Evolutionary conservation across 1,140 invertebrate species (phyloP).

Genomic region (Drosophila athabasca): DNA sequence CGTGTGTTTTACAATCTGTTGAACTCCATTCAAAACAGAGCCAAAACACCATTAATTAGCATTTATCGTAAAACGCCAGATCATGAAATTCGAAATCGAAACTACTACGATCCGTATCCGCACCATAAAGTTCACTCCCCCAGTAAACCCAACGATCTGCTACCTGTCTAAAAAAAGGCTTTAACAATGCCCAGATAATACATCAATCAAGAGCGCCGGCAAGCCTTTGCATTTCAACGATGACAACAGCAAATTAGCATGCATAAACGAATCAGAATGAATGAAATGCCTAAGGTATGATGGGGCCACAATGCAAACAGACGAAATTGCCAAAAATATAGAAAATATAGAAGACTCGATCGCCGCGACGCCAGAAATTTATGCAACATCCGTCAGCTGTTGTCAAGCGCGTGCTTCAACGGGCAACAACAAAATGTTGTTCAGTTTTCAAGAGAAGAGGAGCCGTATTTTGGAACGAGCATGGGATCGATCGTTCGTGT

Average conservation of each 20-base stretch:
- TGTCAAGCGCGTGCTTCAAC: conserved; percentile 49
- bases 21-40: too few species aligned
- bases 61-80: neutral
- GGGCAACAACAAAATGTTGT: conserved; percentile 17
- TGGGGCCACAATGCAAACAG: conserved; percentile 30
- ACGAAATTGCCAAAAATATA: conserved; percentile 23
- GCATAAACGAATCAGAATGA: conserved; percentile 24
- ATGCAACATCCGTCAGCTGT: conserved; percentile 41
- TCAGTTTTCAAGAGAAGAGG: conserved; percentile 30
- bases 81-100: conserved; percentile 25
- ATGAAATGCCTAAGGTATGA: conserved; percentile 61
- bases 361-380: conserved; percentile 1
- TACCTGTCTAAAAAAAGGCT: conserved; percentile 27
- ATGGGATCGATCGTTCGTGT: conserved; percentile 33
- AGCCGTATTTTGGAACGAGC: neutral
- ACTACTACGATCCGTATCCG: neutral
- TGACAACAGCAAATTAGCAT: conserved; percentile 41
- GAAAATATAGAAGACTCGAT: conserved; percentile 17
- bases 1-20: too few species aligned
- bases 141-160: conserved; percentile 23
- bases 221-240: conserved; percentile 21
- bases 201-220: conserved; percentile 34
- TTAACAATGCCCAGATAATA: conserved; percentile 8
- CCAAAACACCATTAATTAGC: neutral
- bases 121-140: conserved; percentile 5